Base-by-base conservation (phyloP, 2,888 invertebrate genomes). In the Chloroclystis v-ata region DNA sequence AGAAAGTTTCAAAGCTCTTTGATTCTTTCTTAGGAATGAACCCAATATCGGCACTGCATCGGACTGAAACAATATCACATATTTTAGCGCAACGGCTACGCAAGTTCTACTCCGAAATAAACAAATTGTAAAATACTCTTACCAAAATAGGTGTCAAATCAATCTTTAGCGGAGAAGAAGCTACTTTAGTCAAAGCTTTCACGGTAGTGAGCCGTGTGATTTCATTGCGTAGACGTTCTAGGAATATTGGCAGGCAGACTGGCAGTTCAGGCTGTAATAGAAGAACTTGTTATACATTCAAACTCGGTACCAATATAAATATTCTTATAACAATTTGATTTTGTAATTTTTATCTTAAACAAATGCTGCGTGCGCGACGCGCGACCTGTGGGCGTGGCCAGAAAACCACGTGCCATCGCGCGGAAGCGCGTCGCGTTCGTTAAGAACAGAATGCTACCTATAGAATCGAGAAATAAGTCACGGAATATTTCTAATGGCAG, bases 151-250 rank as follows among this genome's bases (percentile, higher is more conserved):
- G 93, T 52, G 92, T 89, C 43, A 98, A 83, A 75, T 97, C 94
- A 47, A 97, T 94, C 54, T 93, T 91, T 30, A 98, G 81, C 0
- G 97, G 96, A 1, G 97, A 97, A 0, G 95, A 94, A 16, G 98
- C 97, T 43, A 98, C 95, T 89, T 97, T 95, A 4, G 96, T 97
- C 8, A 99, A 86, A 6, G 99, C 97, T 76, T 98, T 98, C 0
- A 99, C 98, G 1, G 98, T 96, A 3, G 98, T 98, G 26, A 98
- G 89, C 14, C 99, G 91, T 0, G 99, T 99, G 42, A 99, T 99
- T 88, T 99, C 99, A 76, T 99, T 99, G 57, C 94, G 93, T 43
- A 99, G 86, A 61, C 99, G 92, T 73, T 99, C 99, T 76, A 98
- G 86, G 75, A 99, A 97, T 70, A 99, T 94, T 5, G 98, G 98